Base-by-base conservation (phyloP, 2,888 invertebrate genomes). In the Acheta domesticus region DNA sequence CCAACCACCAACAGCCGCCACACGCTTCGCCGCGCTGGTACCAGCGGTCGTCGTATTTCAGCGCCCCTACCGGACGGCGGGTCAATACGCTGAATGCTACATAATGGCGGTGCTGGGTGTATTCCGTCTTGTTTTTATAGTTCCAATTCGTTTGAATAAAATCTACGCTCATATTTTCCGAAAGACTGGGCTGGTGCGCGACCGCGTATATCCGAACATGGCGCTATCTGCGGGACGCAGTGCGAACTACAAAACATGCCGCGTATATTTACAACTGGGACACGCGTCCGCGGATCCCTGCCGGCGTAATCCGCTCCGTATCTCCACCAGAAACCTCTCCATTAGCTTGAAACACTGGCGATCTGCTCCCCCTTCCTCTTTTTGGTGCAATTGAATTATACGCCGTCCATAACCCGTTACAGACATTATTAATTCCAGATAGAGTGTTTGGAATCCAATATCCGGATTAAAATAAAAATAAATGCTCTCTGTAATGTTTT, bases 401-500 rank as follows among this genome's bases (percentile, higher is more conserved):
- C 62, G 14, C 62, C 62, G n/a, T 62, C 62, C 16, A n/a, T n/a
- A 62, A 14, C 16, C n/a, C 62, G 62, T 62, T 19, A 62, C 14
- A 62, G n/a, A n/a, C 62, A 62, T 62, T 62, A 62, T 62, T 62
- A 62, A 62, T 62, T 62, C n/a, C 62, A 19, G 62, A 62, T 62
- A 62, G 62, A 62, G 62, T 62, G 62, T 62, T 62, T 62, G 16
- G n/a, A 62, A 62, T 62, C 62, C 16, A 62, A 62, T 62, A 62
- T 62, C 62, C 62, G 16, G 62, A 62, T 62, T 19, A 62, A 62
- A 62, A 62, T 62, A 62, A 62, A 36, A 62, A 62, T 62, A 62
- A 62, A 62, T 62, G 62, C n/a, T 62, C 62, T 62, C n/a, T 62
- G 62, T 19, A 19, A n/a, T 62, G 62, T 19, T 14, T n/a, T 62